Evolutionary conservation across 2,888 invertebrate species (phyloP).

Genomic region (Nemotelus pantherinus): DNA sequence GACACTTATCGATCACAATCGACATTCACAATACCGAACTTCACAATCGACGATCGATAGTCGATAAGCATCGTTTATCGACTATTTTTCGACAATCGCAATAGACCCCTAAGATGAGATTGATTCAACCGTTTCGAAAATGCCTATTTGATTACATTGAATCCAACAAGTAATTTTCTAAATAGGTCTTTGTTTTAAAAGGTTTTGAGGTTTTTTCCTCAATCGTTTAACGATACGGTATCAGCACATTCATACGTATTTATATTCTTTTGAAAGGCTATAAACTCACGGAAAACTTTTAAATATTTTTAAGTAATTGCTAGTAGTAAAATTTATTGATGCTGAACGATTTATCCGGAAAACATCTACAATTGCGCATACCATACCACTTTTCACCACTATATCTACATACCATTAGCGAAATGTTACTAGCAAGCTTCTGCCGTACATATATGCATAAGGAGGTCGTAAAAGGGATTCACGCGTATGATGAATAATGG

Average conservation of each 20-base stretch:
- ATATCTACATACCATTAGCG: neutral
- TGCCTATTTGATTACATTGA: no score
- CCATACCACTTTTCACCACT: neutral
- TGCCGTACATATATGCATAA: constrained; percentile 27
- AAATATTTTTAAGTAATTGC: constrained; percentile 44
- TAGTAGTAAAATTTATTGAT: constrained; percentile 35
- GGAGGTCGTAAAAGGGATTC: constrained; percentile 26
- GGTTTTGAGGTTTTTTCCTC: no score
- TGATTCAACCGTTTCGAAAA: no score
- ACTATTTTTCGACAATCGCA: no score
- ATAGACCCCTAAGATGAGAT: no score
- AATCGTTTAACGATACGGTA: no score
- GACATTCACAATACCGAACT: no score
- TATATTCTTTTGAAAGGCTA: constrained; percentile 31
- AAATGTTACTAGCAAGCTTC: neutral
- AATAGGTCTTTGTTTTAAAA: no score
- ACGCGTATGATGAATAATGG: constrained; percentile 38
- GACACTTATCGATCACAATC: no score
- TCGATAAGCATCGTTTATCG: no score
- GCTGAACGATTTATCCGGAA: constrained; percentile 20
- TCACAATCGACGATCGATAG: no score
- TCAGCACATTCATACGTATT: neutral
- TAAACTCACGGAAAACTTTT: constrained; percentile 39
- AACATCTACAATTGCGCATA: neutral
- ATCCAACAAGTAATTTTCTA: no score